Conservation (phyloP, 1,140 invertebrate genomes). For the Aphidius gifuensis region DNA sequence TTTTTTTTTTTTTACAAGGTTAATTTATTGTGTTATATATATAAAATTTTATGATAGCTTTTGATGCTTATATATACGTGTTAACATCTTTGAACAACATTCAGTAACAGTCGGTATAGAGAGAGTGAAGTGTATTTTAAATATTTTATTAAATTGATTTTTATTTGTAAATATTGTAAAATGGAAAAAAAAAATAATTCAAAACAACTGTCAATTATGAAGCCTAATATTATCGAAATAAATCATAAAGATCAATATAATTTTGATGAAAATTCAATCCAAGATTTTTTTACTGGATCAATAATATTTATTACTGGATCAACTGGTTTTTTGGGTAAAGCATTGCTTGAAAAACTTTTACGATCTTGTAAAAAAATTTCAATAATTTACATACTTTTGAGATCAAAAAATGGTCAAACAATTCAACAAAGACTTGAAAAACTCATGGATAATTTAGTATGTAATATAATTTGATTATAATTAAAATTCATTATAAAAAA, state of each 20-base stretch:
- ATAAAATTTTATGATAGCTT: too few species aligned
- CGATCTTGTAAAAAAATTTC: conserved; percentile 69
- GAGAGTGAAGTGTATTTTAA: too few species aligned
- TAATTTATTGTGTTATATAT: too few species aligned
- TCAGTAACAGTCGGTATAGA: too few species aligned
- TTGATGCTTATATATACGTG: too few species aligned
- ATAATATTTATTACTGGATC: conserved; percentile 61
- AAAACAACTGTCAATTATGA: too few species aligned
- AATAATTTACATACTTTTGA: conserved; percentile 70
- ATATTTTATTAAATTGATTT: too few species aligned
- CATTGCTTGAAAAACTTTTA: conserved; percentile 76
- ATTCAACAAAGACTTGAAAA: conserved; percentile 65
- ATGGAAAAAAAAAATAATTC: too few species aligned
- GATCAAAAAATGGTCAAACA: conserved; percentile 65
- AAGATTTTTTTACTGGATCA: conserved; percentile 60
- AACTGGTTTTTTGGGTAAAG: conserved; percentile 74
- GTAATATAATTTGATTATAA: conserved; percentile 22
- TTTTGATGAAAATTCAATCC: conserved; percentile 46
- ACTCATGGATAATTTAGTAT: conserved; percentile 67
- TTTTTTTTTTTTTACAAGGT: too few species aligned
- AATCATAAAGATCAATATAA: conserved; percentile 43
- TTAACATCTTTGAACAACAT: too few species aligned
- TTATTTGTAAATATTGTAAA: too few species aligned
- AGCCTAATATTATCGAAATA: conserved; percentile 5
- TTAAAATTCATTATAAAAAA: too few species aligned